A percentile compares a stretch with the other conserved stretches of the same genome.
Conservation (phyloP, 2,113 vertebrate species). For the Alces alces region DNA sequence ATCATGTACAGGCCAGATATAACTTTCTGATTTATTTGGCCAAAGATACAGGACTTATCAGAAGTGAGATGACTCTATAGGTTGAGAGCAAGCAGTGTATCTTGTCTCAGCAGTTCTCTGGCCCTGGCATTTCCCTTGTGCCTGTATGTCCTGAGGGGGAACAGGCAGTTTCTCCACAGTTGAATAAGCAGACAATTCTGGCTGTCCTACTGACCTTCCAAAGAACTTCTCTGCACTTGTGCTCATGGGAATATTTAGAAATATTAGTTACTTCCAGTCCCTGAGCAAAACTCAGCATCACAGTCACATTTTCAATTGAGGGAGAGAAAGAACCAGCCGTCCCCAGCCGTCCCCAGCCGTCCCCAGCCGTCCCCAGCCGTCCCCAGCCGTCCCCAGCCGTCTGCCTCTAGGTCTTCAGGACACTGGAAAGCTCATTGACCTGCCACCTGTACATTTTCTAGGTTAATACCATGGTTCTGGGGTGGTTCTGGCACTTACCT, state of each 20-base stretch:
- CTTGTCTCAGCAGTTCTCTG: not conserved
- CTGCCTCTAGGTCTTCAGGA: not conserved
- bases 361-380: too few relatives aligned
- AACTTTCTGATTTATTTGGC: not conserved
- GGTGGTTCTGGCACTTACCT: not conserved
- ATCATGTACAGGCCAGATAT: not conserved
- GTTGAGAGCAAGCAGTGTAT: not conserved
- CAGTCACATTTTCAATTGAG: not conserved
- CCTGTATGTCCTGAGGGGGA: accelerated
- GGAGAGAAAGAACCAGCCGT: not conserved
- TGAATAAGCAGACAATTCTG: not conserved
- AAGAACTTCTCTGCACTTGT: not conserved
- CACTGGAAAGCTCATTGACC: not conserved
- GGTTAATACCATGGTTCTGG: not conserved
- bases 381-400: not conserved
- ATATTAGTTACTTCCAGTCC: not conserved
- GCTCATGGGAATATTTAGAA: not conserved
- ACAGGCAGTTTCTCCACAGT: not conserved
- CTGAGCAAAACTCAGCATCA: not conserved
- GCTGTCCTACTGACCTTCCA: not conserved
- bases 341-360: not conserved
- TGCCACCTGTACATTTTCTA: not conserved
- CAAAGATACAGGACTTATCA: not conserved
- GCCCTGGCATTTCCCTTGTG: not conserved
- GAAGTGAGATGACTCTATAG: not conserved